Percentiles rank a stretch among this genome's conserved stretches.
Conservation (phyloP, 2,113 vertebrate genomes). For the Ophthalmolycus amberensis region DNA sequence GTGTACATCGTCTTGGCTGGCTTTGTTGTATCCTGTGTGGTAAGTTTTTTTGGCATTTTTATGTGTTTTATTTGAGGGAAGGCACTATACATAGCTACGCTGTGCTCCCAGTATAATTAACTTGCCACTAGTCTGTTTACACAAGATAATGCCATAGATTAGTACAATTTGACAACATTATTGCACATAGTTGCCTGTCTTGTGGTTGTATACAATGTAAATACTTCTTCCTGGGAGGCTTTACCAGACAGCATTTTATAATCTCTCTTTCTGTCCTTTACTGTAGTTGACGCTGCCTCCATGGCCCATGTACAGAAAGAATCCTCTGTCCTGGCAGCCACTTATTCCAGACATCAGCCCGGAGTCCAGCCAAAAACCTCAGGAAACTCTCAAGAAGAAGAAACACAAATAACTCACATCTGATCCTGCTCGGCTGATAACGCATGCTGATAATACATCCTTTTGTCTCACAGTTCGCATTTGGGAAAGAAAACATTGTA, state of each 20-base stretch:
- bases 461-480: slow-evolving; percentile 4
- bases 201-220: neutral
- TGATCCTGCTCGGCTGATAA: neutral
- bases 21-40: slow-evolving; percentile 93
- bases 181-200: neutral
- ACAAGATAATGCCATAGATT: neutral
- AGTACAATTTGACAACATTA: neutral
- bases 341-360: slow-evolving; percentile 82
- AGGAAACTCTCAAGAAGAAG: slow-evolving; percentile 90
- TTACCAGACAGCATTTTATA: neutral
- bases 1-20: slow-evolving; percentile 95
- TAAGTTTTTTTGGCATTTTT: slow-evolving; percentile 75
- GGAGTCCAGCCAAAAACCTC: slow-evolving; percentile 89
- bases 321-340: slow-evolving; percentile 94
- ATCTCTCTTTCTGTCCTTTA: neutral
- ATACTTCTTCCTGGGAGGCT: neutral
- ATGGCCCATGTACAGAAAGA: slow-evolving; percentile 94
- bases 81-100: neutral
- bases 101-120: neutral
- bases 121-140: neutral
- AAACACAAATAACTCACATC: slow-evolving; percentile 89
- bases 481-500: slow-evolving; percentile 33
- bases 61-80: neutral
- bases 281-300: slow-evolving; percentile 94
- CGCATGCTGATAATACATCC: slow-evolving; percentile 19